phyloP scores from a whole-genome alignment of 2,113 vertebrate species.

The Cacatua alba region DNA sequence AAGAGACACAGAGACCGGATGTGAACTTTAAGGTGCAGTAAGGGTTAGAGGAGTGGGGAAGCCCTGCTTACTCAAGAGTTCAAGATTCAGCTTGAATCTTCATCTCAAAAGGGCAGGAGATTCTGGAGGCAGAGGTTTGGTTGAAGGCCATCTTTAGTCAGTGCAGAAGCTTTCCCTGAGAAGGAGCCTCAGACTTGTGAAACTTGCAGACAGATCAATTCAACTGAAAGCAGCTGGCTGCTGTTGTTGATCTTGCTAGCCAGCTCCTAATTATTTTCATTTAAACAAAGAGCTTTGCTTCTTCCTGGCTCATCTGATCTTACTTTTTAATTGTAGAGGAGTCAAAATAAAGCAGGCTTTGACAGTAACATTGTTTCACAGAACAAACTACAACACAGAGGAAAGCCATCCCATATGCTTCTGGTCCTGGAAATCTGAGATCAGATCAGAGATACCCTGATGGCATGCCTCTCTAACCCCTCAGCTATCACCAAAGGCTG shows the following conservation, averaged over 20 bases:
- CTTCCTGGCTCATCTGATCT: background rate
- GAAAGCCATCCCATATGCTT: background rate
- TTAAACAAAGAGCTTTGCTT: background rate
- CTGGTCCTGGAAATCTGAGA: background rate
- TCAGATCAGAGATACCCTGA: background rate
- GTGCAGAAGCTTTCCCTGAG: background rate
- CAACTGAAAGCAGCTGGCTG: background rate
- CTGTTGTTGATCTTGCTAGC: background rate
- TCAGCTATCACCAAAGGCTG: background rate
- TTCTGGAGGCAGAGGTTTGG: background rate
- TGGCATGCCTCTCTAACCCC: background rate
- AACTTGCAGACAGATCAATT: background rate
- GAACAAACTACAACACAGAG: background rate
- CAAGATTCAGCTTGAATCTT: background rate
- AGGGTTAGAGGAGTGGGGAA: background rate
- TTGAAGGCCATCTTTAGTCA: background rate
- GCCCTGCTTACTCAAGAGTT: background rate
- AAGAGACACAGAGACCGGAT: background rate
- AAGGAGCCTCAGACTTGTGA: background rate
- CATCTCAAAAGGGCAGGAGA: background rate
- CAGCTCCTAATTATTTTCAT: background rate
- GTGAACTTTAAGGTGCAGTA: background rate
- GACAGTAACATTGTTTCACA: background rate
- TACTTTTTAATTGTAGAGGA: background rate
- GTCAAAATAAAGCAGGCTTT: background rate